phyloP scores from a whole-genome alignment of 2,888 invertebrate genomes.

The Apantesis nais region DNA sequence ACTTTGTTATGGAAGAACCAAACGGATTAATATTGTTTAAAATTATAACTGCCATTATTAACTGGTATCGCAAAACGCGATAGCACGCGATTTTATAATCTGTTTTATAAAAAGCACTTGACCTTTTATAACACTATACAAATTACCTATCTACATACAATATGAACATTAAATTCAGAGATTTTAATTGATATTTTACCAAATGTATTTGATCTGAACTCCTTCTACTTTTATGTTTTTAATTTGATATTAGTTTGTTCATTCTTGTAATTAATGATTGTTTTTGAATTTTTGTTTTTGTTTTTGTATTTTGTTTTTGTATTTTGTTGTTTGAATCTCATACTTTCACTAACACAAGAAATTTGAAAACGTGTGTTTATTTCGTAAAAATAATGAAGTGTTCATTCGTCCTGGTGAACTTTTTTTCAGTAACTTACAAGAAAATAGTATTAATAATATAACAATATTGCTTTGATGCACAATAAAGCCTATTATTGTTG shows the following conservation, averaged over 20 bases:
- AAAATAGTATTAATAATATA: too few species aligned
- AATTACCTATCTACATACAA: conserved; percentile 63
- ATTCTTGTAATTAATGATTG: neutral
- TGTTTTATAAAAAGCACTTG: conserved; percentile 53
- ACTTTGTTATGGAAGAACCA: neutral
- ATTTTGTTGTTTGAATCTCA: neutral
- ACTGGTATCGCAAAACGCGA: conserved; percentile 32
- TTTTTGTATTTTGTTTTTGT: too few species aligned
- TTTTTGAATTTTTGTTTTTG: too few species aligned
- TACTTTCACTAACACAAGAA: neutral
- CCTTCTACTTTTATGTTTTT: neutral
- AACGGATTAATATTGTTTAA: neutral
- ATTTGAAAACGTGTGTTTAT: neutral
- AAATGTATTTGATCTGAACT: neutral
- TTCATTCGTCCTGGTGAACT: too few species aligned
- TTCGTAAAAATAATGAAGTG: too few species aligned
- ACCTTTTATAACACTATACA: conserved; percentile 54
- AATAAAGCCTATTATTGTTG: neutral
- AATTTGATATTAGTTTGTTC: neutral
- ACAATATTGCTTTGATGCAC: too few species aligned
- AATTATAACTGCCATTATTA: conserved; percentile 33
- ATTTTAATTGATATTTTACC: conserved; percentile 6
- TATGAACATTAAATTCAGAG: neutral
- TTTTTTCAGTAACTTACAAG: too few species aligned
- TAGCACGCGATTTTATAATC: conserved; percentile 31